Evolutionary conservation across 2,888 invertebrate genomes (phyloP), one percentile per base, ranked within the genome.

Genomic region (Entomobrya multifasciata): DNA sequence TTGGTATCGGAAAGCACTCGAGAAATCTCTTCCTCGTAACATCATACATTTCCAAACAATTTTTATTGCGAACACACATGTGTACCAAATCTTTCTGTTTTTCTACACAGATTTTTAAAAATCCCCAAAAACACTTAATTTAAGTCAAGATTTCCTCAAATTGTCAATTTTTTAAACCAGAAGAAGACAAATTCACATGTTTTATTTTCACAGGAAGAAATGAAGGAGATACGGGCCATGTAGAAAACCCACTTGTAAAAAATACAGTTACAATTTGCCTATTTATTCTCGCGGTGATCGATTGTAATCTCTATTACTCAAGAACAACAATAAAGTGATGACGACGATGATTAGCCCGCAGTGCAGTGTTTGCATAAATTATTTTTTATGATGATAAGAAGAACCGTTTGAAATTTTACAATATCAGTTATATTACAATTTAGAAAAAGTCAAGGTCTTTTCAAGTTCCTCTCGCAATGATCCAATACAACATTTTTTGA

Each of bases 11-110:
- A 60, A 83, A 83, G 41, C 83, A 83, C 76, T 83, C 83, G 25
- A 76, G 83, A 62, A 83, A 55, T 83, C 57, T 83, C 65, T 76
- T 83, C 27, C 83, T 62, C 15, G 57, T 77, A 22, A 57, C 57
- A 52, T 70, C 65, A 70, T 72, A 70, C 82, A 82, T 82, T 41
- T n/a, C 20, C 22, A 22, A 3, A 57, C 57, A 57, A 30, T 70
- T 49, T 15, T 15, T 36, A 49, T 49, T 49, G 5, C 13, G 3
- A 49, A 13, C 49, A 13, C 25, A n/a, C 62, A 27, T 57, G 57
- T 62, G 4, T 62, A n/a, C 10, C 13, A 27, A 3, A 44, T 41
- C 8, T 4, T 36, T 8, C 17, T 67, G 44, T n/a, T n/a, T n/a
- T n/a, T n/a, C n/a, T n/a, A 10, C 15, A 60, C 27, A 27, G 27